Base-by-base conservation (phyloP, 2,888 invertebrate genomes). In the Rosalia funebris region DNA sequence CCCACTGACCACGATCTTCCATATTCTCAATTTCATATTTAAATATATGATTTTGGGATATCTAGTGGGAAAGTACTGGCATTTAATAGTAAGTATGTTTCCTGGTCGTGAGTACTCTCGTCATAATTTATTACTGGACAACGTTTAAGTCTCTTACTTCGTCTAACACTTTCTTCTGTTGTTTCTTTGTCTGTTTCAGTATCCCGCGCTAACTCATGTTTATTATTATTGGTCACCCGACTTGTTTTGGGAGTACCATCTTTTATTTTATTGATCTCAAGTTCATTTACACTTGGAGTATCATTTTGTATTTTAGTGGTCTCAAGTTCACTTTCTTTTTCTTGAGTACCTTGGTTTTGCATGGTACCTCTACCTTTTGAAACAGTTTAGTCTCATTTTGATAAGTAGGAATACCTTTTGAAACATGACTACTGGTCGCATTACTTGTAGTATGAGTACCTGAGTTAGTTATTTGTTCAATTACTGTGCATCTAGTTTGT, bases 191-290 rank as follows among this genome's bases (percentile, higher is more conserved):
- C 11, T 31, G 37, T 48, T 31, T 57, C 17, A 25, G 1, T n/a
- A 15, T 54, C 32, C n/a, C 42, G 12, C 14, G 20, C 20, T 37
- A 20, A 46, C 62, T 77, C 11, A 47, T 32, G 25, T 16, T 39
- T 32, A 57, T 41, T 39, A 11, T 41, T 14, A 1, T 37, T n/a
- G n/a, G 11, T 31, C 14, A 17, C 12, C 1, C 47, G 11, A 34
- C 34, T 34, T 7, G 34, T 7, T 34, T 2, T n/a, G 5, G 16
- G 36, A 9, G 17, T 25, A 25, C 25, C 25, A 25, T 25, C 7
- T 54, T 15, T 10, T 36, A 5, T 7, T 25, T 25, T 25, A 3
- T 7, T 25, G 25, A 7, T 25, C 25, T 25, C 25, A 3, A n/a
- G n/a, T n/a, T 7, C 4, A 34, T 11, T 34, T 34, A 34, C 10